Base-by-base conservation (phyloP, 2,888 invertebrate species). In the Malachius bipustulatus region DNA sequence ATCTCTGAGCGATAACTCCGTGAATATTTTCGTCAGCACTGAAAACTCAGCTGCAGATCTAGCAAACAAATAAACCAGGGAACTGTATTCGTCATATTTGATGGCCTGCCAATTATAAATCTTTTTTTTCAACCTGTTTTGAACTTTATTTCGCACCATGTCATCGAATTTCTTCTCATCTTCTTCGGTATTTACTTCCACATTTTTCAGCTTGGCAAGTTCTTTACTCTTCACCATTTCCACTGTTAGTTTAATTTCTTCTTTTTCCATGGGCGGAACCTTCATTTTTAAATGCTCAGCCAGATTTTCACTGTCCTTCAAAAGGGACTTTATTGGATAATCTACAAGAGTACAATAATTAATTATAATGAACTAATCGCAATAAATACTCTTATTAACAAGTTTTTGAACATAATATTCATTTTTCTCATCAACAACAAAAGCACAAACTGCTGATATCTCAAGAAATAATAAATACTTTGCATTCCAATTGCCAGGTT, bases 21-120 rank as follows among this genome's bases (percentile, higher is more conserved):
- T 65, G 26, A 93, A 71, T 32, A 90, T 73, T 50, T 71, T 73
- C 24, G 66, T 52, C 24, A 88, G 53, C 2, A 77, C 72, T 0
- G 81, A 76, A 64, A 83, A 91, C 46, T 93, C 87, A 0, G 75
- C 70, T 0, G 81, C 71, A 24, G 79, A 70, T 55, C 89, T 67
- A 0, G 66, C 67, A 42, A 82, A 59, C 34, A 89, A 65, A 63
- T 91, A 90, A 9, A 78, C 69, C 9, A 82, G 56, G 12, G 73
- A 66, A 10, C 71, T 76, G 4, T 75, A 64, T 28, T 66, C 61
- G 44, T 80, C 74, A 47, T 82, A 90, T 1, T 72, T 64, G 14
- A 85, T 67, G 10, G 81, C 73, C 30, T 73, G 71, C 88, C 89
- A 89, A 31, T 76, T 67, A 52, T 82, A 81, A 0, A 78, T 60